A percentile compares a stretch with the other conserved stretches of the same genome.
phyloP scores from a whole-genome alignment of 2,113 vertebrate species.

The Oenanthe oenanthe region DNA sequence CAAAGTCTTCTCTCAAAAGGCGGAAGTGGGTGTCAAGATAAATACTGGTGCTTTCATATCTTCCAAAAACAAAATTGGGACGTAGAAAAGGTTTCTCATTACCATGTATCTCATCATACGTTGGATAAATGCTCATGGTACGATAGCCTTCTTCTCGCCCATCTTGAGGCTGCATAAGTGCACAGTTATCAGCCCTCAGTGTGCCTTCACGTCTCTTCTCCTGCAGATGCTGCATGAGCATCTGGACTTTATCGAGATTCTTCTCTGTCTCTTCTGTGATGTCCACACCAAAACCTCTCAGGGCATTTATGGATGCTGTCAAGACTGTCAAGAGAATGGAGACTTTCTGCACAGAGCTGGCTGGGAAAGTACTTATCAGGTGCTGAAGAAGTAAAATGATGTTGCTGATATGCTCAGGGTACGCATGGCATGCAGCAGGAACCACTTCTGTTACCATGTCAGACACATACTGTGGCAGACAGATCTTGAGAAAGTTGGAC shows the following conservation, averaged over 20 bases:
- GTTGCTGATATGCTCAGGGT: slow-evolving; percentile 82
- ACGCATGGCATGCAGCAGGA: slow-evolving; percentile 71
- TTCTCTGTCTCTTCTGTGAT: slow-evolving; percentile 78
- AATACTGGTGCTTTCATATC: slow-evolving; percentile 80
- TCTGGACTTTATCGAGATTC: slow-evolving; percentile 76
- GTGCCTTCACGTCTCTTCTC: slow-evolving; percentile 85
- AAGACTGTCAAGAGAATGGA: slow-evolving; percentile 83
- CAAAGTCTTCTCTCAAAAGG: slow-evolving; percentile 93
- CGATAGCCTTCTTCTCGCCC: slow-evolving; percentile 77
- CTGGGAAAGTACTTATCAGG: slow-evolving; percentile 84
- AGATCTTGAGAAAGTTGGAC: slow-evolving; percentile 81
- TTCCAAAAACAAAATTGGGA: slow-evolving; percentile 81
- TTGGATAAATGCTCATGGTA: slow-evolving; percentile 85
- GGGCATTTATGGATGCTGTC: slow-evolving; percentile 76
- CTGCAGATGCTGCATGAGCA: slow-evolving; percentile 80
- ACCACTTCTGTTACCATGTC: slow-evolving; percentile 79
- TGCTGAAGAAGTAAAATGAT: slow-evolving; percentile 84
- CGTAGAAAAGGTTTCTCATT: slow-evolving; percentile 84
- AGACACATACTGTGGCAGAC: slow-evolving; percentile 81
- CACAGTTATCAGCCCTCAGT: slow-evolving; percentile 80
- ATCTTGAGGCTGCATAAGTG: slow-evolving; percentile 64
- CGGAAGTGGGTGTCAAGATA: slow-evolving; percentile 95
- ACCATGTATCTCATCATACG: slow-evolving; percentile 81
- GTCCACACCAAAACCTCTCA: slow-evolving; percentile 81
- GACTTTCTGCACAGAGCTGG: slow-evolving; percentile 81